Base-by-base conservation (phyloP, 2,888 invertebrate genomes). In the Agonopterix arenella region DNA sequence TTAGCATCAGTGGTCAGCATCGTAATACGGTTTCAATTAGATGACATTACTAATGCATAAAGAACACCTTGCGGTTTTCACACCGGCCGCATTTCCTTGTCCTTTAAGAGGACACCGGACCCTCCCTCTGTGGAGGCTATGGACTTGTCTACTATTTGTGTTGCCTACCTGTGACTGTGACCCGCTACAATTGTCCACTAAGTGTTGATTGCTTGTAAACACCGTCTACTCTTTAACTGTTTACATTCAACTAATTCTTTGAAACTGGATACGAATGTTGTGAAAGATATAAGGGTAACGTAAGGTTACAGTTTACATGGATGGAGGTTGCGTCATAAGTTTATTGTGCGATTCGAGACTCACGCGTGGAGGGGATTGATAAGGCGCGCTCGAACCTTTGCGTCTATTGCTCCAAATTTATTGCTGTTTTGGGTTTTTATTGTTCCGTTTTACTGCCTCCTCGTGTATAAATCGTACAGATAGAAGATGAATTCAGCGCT, bases 351-450 rank as follows among this genome's bases (percentile, higher is more conserved):
- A 80, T 79, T 81, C 74, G 72, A 76, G 75, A 76, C 76, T 73
- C 75, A 78, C 76, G 81, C 84, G 80, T 82, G 80, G 82, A 80
- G 78, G 78, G 81, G 86, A 89, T 89, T 90, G 90, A 90, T 90
- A 90, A 90, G 89, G 83, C 81, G 70, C 74, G 81, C 78, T 84
- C 80, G 80, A 88, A 84, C 89, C 89, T 89, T 85, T 81, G 88
- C 89, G 82, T 85, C 88, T 88, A 88, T 89, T 88, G 85, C 86
- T 81, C 73, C 78, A 86, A 90, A 90, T 90, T 89, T 90, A 90
- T 90, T 84, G 84, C 88, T 90, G 90, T 90, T 90, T 90, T 89
- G 89, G 89, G 89, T 89, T 90, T 90, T 90, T 90, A 90, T 90
- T 90, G 90, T 90, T 90, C 84, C 85, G 88, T 88, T 90, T 90